These are phyloP conservation scores for Hymenopus coronatus DNA, from an alignment of 2,888 invertebrate species.

Conservation along the genomic window DNA sequence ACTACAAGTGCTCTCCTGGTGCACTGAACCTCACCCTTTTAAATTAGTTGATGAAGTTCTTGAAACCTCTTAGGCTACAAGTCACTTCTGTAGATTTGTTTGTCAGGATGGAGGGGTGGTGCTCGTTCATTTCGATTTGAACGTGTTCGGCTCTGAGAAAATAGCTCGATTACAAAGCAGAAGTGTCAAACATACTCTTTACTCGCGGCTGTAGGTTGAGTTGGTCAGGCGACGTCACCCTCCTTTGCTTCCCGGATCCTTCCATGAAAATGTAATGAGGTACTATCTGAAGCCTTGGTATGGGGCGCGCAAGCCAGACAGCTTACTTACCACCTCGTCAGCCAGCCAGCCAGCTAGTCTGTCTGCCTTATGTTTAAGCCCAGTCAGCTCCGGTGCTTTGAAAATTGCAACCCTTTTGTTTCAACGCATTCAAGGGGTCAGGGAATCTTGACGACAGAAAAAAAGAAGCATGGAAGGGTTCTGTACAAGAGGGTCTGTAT, in stretches of 20 bases:
- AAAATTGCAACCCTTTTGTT: constrained; percentile 32
- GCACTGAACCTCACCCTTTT: neutral
- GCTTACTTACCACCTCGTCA: neutral
- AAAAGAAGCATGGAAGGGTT: constrained; percentile 1
- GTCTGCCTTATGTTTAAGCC: neutral
- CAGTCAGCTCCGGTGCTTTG: constrained; percentile 21
- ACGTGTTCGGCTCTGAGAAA: neutral
- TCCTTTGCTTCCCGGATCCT: neutral
- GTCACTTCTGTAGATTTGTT: neutral
- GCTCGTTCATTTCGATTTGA: neutral
- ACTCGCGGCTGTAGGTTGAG: neutral
- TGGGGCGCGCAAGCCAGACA: neutral
- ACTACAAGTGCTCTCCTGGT: neutral
- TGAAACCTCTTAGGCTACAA: neutral
- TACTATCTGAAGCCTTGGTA: constrained; percentile 7
- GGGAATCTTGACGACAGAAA: constrained; percentile 24
- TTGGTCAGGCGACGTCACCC: neutral
- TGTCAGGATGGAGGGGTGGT: neutral
- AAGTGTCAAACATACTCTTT: neutral
- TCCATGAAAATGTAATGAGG: constrained; percentile 30
- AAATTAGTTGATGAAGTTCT: neutral
- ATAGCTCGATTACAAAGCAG: neutral
- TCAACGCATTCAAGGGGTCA: constrained; percentile 29
- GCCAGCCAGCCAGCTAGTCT: neutral
- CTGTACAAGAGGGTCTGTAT: constrained; percentile 19